Percentiles rank a stretch among this genome's conserved stretches.
phyloP scores from a whole-genome alignment of 2,113 vertebrate genomes.

The Capra hircus region DNA sequence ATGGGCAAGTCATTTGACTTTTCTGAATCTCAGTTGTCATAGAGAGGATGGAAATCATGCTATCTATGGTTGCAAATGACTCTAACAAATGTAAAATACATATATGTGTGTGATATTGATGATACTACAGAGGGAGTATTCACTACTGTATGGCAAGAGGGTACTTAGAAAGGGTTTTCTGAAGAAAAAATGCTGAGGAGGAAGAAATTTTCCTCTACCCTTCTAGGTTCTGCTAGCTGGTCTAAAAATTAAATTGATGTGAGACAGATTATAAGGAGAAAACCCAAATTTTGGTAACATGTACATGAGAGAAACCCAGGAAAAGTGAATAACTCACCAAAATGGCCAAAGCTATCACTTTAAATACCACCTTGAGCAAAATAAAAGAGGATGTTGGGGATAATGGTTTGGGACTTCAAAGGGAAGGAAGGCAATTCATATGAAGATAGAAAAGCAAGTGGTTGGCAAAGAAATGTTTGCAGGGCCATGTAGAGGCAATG shows the following conservation, averaged over 20 bases:
- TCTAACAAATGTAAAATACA: background rate
- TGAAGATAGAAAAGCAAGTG: background rate
- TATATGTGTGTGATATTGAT: background rate
- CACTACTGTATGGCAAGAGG: rapidly evolving
- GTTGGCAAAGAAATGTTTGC: background rate
- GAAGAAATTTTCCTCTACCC: background rate
- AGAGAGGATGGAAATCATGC: background rate
- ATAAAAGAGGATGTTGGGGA: background rate
- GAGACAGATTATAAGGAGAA: background rate
- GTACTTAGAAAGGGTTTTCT: background rate
- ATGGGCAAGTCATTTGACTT: background rate
- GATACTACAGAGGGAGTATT: background rate
- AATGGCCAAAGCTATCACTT: background rate
- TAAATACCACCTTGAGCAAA: background rate
- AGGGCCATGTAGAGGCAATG: background rate
- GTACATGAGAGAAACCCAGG: background rate
- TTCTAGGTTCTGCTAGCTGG: background rate
- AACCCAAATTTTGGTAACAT: background rate
- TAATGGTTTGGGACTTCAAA: background rate
- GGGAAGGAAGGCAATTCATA: background rate
- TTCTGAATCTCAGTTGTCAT: background rate
- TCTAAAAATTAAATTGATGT: background rate
- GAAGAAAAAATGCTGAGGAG: background rate
- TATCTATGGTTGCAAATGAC: background rate
- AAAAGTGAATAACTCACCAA: background rate